Percentiles rank a stretch among this genome's conserved stretches.
These are phyloP conservation scores for Eupeodes latifasciatus DNA, from an alignment of 2,888 invertebrate species.

Conservation along the genomic window DNA sequence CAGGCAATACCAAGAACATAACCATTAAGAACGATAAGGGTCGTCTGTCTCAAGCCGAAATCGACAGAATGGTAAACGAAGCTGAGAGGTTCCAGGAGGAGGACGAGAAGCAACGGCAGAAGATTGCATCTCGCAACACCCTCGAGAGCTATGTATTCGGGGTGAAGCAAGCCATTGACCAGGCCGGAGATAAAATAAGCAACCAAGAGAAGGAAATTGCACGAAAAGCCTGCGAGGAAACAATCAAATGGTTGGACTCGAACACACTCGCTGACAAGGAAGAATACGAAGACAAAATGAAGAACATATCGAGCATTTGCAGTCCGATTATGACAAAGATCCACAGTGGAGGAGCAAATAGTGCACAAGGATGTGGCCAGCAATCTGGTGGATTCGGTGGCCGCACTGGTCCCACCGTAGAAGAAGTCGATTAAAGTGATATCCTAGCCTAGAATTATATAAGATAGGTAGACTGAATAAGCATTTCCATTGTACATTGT, in stretches of 20 bases:
- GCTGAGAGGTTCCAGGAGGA: slow-evolving; percentile 89
- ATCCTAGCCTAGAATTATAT: background rate
- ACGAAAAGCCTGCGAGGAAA: slow-evolving; percentile 87
- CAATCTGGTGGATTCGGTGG: slow-evolving; percentile 86
- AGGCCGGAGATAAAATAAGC: slow-evolving; percentile 86
- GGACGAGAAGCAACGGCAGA: slow-evolving; percentile 88
- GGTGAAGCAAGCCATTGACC: slow-evolving; percentile 88
- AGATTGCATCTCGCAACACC: slow-evolving; percentile 88
- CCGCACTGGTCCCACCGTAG: slow-evolving; percentile 79
- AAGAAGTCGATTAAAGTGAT: slow-evolving; percentile 75
- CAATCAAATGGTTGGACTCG: slow-evolving; percentile 89
- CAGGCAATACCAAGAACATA: slow-evolving; percentile 89
- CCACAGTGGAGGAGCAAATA: slow-evolving; percentile 66
- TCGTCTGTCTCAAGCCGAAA: slow-evolving; percentile 90
- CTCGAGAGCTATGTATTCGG: slow-evolving; percentile 88
- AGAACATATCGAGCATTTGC: slow-evolving; percentile 80
- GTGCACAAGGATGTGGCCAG: slow-evolving; percentile 83
- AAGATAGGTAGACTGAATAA: slow-evolving; percentile 23
- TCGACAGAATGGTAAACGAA: slow-evolving; percentile 90
- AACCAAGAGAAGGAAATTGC: slow-evolving; percentile 89
- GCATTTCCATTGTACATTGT: slow-evolving; percentile 19
- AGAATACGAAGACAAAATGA: slow-evolving; percentile 86
- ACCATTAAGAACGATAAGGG: slow-evolving; percentile 92
- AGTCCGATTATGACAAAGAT: slow-evolving; percentile 79
- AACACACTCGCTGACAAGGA: slow-evolving; percentile 90